Conservation (phyloP, 2,888 invertebrate genomes). For the Odontocerum albicorne region DNA sequence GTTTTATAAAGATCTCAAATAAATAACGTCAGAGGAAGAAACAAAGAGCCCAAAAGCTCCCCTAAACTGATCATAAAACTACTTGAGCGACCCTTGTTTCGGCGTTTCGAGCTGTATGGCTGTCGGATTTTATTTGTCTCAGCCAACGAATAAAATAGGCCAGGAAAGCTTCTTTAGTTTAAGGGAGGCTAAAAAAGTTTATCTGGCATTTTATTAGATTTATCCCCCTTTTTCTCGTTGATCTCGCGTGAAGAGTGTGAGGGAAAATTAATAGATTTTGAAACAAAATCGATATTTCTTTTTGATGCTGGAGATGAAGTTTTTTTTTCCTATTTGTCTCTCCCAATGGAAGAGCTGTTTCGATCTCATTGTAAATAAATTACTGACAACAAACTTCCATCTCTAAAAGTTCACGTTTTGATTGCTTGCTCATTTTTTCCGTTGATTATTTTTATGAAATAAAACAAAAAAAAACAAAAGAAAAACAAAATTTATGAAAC, state of each 20-base stretch:
- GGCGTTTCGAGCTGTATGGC: conserved; percentile 16
- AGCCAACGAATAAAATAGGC: conserved; percentile 15
- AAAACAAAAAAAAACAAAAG: too few relatives aligned
- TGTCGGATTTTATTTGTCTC: conserved; percentile 24
- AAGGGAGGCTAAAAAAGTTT: conserved; percentile 21
- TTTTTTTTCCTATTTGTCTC: conserved; percentile 15
- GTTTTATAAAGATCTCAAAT: conserved; percentile 1
- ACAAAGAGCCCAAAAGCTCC: conserved; percentile 1
- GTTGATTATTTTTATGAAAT: too few relatives aligned
- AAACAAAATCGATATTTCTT: conserved; percentile 33
- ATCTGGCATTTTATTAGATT: conserved; percentile 27
- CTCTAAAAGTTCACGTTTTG: too few relatives aligned
- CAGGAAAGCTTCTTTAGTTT: conserved; percentile 17
- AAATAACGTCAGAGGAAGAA: not conserved
- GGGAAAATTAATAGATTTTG: conserved; percentile 32
- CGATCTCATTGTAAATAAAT: conserved; percentile 25
- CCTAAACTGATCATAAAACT: conserved; percentile 12
- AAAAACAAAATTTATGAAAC: too few relatives aligned
- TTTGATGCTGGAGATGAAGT: conserved; percentile 25
- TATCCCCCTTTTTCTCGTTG: not conserved
- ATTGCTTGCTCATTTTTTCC: too few relatives aligned
- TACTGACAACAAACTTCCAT: conserved; percentile 23
- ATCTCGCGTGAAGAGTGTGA: not conserved
- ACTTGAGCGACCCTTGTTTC: conserved; percentile 10
- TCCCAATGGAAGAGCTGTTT: conserved; percentile 5